phyloP scores from a whole-genome alignment of 1,140 invertebrate species.

The Maconellicoccus hirsutus region DNA sequence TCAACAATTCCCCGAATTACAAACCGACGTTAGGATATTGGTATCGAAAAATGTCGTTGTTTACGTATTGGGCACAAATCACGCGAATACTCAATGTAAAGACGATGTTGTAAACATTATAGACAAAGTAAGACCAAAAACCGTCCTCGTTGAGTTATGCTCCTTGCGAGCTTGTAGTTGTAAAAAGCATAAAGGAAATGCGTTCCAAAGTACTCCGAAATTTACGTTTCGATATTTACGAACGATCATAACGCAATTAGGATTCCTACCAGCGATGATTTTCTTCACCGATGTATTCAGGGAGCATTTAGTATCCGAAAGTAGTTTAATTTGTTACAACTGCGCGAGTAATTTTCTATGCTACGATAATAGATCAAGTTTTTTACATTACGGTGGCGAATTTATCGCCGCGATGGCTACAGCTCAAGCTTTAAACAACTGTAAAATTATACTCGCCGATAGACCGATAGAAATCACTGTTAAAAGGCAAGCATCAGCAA shows the following conservation, averaged over 20 bases:
- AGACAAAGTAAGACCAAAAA: background rate
- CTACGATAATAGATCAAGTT: background rate
- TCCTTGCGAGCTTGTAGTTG: constrained; percentile 11
- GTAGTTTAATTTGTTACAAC: background rate
- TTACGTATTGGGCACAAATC: constrained; percentile 8
- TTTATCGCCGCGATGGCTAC: constrained; percentile 14
- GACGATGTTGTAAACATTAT: constrained; percentile 11
- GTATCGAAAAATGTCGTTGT: constrained; percentile 10
- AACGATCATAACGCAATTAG: constrained; percentile 1
- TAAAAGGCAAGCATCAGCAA: constrained; percentile 2
- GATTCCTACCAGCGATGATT: constrained; percentile 12
- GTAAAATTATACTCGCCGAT: background rate
- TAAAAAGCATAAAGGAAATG: constrained; percentile 7
- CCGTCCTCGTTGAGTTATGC: background rate
- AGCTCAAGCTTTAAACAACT: constrained; percentile 6
- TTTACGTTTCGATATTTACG: background rate
- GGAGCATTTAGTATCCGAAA: background rate
- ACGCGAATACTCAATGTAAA: constrained; percentile 3
- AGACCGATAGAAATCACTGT: constrained; percentile 9
- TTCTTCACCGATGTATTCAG: constrained; percentile 19
- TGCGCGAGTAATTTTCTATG: background rate
- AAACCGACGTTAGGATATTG: constrained; percentile 8
- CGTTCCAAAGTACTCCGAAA: constrained; percentile 10
- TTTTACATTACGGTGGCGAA: constrained; percentile 12
- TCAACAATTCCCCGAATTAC: constrained; percentile 11